phyloP scores from a whole-genome alignment of 2,797 vertebrate species.

The Carduelis carduelis region DNA sequence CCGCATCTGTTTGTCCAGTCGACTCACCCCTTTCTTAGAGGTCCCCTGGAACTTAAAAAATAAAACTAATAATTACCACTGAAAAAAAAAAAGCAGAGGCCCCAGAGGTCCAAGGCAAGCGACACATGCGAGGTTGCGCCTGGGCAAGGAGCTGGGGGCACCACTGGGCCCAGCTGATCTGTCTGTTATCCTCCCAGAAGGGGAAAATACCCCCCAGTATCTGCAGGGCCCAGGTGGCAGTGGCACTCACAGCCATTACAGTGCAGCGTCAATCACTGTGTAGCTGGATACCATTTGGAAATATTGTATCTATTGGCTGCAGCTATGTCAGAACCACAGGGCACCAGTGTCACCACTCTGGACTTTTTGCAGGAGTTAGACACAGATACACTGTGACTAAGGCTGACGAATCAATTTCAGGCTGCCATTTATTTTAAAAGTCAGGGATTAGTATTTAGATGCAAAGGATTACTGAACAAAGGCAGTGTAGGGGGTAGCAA shows the following conservation, averaged over 20 bases:
- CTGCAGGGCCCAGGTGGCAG: neutral
- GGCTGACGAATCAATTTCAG: neutral
- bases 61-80: conserved; percentile 54
- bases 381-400: neutral
- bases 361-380: neutral
- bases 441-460: neutral
- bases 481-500: neutral
- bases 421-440: neutral
- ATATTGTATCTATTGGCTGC: neutral
- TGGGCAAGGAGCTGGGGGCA: neutral
- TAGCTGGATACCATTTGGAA: neutral
- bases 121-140: neutral
- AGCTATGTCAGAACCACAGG: neutral
- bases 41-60: conserved; percentile 83
- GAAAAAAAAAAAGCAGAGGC: conserved; percentile 36
- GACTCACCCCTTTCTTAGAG: conserved; percentile 91
- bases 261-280: neutral
- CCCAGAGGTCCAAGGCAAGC: neutral
- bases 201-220: neutral
- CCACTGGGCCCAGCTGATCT: neutral
- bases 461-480: neutral
- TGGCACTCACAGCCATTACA: neutral
- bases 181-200: neutral
- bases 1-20: conserved; percentile 96
- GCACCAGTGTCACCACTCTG: neutral